Percentiles rank a stretch among this genome's conserved stretches.
phyloP scores from a whole-genome alignment of 2,888 invertebrate species.

The Callosobruchus maculatus region DNA sequence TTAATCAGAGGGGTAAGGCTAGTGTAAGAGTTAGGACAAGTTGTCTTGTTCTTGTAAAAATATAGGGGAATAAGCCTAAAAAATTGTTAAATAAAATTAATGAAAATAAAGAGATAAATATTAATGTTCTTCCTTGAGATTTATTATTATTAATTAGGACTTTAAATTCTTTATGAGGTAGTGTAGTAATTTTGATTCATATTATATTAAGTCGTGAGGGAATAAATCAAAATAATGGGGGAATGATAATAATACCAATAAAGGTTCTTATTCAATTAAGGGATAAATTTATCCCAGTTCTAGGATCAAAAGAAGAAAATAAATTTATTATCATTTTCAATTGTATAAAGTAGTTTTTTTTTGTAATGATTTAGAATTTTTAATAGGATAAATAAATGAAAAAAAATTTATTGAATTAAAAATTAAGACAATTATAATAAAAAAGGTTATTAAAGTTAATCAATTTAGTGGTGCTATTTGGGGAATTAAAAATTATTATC shows the following conservation, averaged over 20 bases:
- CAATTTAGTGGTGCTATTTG: conserved; percentile 65
- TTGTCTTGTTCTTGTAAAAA: conserved; percentile 68
- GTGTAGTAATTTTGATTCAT: conserved; percentile 51
- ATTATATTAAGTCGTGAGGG: conserved; percentile 53
- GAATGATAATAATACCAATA: conserved; percentile 53
- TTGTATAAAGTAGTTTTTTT: conserved; percentile 34
- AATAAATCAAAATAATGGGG: conserved; percentile 54
- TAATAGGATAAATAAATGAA: conserved; percentile 17
- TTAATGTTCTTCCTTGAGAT: conserved; percentile 46
- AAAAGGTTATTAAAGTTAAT: conserved; percentile 47
- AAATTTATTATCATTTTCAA: conserved; percentile 67
- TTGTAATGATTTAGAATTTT: conserved; percentile 36
- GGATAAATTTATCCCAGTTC: conserved; percentile 52
- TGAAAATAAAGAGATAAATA: conserved; percentile 50
- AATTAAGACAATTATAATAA: conserved; percentile 49
- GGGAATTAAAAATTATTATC: conserved; percentile 62
- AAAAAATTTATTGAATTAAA: conserved; percentile 54
- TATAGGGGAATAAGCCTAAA: conserved; percentile 66
- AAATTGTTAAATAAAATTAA: conserved; percentile 66
- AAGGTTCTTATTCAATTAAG: conserved; percentile 61
- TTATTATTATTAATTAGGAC: conserved; percentile 45
- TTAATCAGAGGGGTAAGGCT: conserved; percentile 62
- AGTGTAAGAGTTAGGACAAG: conserved; percentile 56
- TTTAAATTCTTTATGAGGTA: conserved; percentile 58
- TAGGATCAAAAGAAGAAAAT: conserved; percentile 66